Base-by-base conservation (phyloP, 2,797 vertebrate genomes). In the Masticophis lateralis region DNA sequence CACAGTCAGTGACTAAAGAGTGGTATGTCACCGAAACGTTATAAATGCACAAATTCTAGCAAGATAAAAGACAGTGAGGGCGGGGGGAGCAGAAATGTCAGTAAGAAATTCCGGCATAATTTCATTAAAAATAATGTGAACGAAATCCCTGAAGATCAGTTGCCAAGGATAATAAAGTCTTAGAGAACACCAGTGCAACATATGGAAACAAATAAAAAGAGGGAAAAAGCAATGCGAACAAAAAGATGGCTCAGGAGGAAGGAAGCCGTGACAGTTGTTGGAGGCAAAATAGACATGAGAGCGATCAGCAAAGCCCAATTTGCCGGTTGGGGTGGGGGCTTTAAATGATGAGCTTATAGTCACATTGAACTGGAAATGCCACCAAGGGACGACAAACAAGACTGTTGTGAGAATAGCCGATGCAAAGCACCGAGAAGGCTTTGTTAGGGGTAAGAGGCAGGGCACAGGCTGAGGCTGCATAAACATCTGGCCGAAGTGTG, bases 81-180 rank as follows among this genome's bases (percentile, higher is more conserved):
- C 9, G 22, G 79, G 6, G 92, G 90, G 51, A 3, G 11, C 13
- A 47, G 51, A 3, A 8, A 86, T 96, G 94, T 94, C 94, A 61
- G 1, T n/a, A 86, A 61, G 93, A 91, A 89, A 96, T 96, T 86
- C 2, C 2, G 25, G 91, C 51, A 61, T 53, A 27, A 57, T 69
- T 92, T 86, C 88, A 86, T 89, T 83, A 94, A 90, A 94, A 96
- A 96, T 0, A 90, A 92, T 94, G 91, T 59, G 94, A 96, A 95
- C 86, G 89, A 97, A 97, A 95, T 97, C 93, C 94, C 93, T 53
- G 1, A 94, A 94, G 95, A 96, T 92, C 87, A 0, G 0, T 88
- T 95, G 96, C 95, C 96, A 96, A 93, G 94, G 92, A 94, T 95
- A 95, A 96, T 95, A 94, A 96, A 96, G 28, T 55, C 90, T 66